Evolutionary conservation across 2,888 invertebrate species (phyloP), one percentile per base, ranked within the genome.

Genomic region (Agrilus cyanescens): DNA sequence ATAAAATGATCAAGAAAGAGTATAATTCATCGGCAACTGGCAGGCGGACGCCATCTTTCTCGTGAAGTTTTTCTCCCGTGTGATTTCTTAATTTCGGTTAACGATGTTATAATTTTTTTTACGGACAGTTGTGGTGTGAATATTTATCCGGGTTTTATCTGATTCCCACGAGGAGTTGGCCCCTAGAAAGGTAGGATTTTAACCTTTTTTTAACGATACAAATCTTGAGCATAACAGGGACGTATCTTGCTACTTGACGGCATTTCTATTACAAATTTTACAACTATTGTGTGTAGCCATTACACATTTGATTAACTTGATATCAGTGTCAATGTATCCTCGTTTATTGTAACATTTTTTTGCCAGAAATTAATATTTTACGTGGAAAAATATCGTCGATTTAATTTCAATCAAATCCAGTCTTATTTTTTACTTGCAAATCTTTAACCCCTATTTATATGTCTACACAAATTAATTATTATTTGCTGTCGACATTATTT

Each of bases 21-120:
- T 62, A 63, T 63, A 64, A 68, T 65, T 65, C 63, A 65, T 64
- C 63, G 63, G 63, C 60, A 62, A 63, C 62, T 66, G 65, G 63
- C 65, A 65, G 66, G 63, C 67, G 67, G 70, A 71, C 71, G 73
- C 74, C 73, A 74, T 74, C 72, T 74, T 74, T 69, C 68, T 68
- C 66, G 68, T 68, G 65, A 70, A 63, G 25, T 25, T 25, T 69
- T 68, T 71, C 72, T 62, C 61, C 60, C 56, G 53, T 54, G 55
- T 59, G 58, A 57, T 58, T 57, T 38, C 43, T 47, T 53, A 55
- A 53, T 57, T 55, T 52, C 46, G 50, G 46, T 46, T 54, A 50
- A 57, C 55, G 53, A 57, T 61, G 56, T 46, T 54, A 53, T 53
- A 51, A 48, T 52, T 52, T 51, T 49, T n/a, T 25, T 25, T 46